Percentiles rank a stretch among this genome's conserved stretches.
These are phyloP conservation scores for Chorisops tibialis DNA, from an alignment of 2,888 invertebrate genomes.

Conservation along the genomic window DNA sequence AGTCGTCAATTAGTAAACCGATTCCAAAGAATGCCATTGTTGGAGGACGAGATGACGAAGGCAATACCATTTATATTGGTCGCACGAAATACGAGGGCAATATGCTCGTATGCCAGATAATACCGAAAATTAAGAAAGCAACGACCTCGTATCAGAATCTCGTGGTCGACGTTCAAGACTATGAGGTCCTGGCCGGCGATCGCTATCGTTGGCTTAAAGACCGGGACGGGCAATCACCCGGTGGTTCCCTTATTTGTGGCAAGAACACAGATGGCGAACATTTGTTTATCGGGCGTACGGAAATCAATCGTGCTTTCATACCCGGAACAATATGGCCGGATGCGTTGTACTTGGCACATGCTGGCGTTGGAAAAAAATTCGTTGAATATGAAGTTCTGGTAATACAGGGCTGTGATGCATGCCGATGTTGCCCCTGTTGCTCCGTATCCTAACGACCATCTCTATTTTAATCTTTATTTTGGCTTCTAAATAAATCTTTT, in stretches of 20 bases:
- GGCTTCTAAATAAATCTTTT: not conserved
- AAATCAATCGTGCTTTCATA: conserved; percentile 2
- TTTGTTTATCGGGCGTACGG: not conserved
- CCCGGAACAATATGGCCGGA: conserved; percentile 11
- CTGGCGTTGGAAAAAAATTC: not conserved
- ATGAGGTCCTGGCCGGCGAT: conserved; percentile 5
- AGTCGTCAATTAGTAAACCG: not conserved
- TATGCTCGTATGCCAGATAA: conserved; percentile 4
- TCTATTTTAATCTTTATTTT: not conserved
- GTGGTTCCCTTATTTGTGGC: conserved; percentile 5
- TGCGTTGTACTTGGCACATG: not conserved
- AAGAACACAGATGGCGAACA: not conserved
- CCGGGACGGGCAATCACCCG: conserved; percentile 4
- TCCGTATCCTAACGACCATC: not conserved
- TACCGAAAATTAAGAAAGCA: conserved; percentile 2
- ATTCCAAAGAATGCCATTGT: conserved; percentile 11
- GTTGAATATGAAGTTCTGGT: conserved; percentile 12
- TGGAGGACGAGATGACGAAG: conserved; percentile 7
- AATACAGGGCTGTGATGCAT: conserved; percentile 8
- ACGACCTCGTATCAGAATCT: not conserved
- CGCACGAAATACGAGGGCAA: not conserved
- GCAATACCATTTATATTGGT: conserved; percentile 10
- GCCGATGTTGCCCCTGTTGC: conserved; percentile 1
- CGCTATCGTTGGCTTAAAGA: conserved; percentile 7
- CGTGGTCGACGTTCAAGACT: not conserved